These are phyloP conservation scores for Streptopelia turtur DNA, from an alignment of 2,797 vertebrate species.

Conservation along the genomic window DNA sequence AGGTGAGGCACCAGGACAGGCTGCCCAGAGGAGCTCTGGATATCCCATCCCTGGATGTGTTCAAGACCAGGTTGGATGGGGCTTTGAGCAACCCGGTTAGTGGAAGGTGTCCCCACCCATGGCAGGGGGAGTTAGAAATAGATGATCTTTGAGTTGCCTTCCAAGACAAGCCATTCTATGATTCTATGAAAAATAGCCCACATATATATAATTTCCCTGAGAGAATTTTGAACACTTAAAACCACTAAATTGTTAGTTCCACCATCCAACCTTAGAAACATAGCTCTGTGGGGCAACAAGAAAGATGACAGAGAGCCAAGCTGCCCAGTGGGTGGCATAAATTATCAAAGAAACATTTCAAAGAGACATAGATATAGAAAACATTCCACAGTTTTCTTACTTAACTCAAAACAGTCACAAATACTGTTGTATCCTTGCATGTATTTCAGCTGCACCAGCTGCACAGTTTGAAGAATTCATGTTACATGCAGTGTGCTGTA, in stretches of 20 bases:
- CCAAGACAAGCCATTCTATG: too few relatives aligned
- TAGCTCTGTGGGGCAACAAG: background rate
- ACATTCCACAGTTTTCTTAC: constrained; percentile 1
- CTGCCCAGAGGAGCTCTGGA: too few relatives aligned
- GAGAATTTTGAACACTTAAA: background rate
- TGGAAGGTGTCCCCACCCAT: too few relatives aligned
- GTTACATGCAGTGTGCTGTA: background rate
- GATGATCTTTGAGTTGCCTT: too few relatives aligned
- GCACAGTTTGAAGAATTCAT: background rate
- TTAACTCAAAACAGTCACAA: background rate
- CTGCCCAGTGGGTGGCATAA: constrained; percentile 12
- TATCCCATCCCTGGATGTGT: too few relatives aligned
- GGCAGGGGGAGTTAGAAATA: too few relatives aligned
- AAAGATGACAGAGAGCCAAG: constrained; percentile 16
- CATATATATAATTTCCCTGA: background rate
- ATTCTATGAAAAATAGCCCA: background rate
- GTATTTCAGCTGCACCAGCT: background rate
- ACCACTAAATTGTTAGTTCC: background rate
- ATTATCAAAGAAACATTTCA: constrained; percentile 24
- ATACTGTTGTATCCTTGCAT: background rate
- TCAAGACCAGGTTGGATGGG: too few relatives aligned
- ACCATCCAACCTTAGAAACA: background rate
- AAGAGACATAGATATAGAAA: constrained; percentile 27
- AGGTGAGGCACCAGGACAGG: too few relatives aligned
- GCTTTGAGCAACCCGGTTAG: too few relatives aligned